Evolutionary conservation across 2,113 vertebrate species (phyloP), one percentile per base, ranked within the genome.

Genomic region (Monarcha castaneiventris): DNA sequence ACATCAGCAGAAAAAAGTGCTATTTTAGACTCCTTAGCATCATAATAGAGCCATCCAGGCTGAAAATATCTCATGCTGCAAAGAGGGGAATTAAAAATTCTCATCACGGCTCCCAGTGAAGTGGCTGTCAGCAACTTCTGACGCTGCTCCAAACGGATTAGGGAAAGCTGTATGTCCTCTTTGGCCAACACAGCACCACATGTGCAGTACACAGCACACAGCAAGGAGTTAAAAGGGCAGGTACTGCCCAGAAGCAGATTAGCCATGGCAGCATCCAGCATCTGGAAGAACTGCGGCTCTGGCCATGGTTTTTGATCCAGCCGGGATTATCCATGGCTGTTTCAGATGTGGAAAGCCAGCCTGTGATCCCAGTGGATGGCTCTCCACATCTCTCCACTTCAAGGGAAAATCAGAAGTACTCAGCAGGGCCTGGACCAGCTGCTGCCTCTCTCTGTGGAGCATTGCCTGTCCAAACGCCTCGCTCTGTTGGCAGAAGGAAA

Each of bases 351-450:
- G 71, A 52, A 74, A 91, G 56, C 13, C 75, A 46, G 83, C 0
- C 90, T 93, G 75, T 90, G 85, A 90, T 91, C 78, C 86, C 85
- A 63, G 82, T 2, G 82, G 89, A 94, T 62, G 91, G 62, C 84
- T 94, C 89, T 95, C 80, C 73, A 54, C 56, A 56, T 46, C 56
- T 11, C 69, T 79, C 41, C 84, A 71, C 89, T 88, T 94, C 87
- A 85, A 87, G 78, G 82, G 71, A 89, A 87, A 43, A 85, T 5
- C 10, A 6, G 49, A 79, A 76, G 84, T 74, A 26, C 46, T 48
- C 51, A 1, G 11, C 15, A 46, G 74, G 63, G n/a, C 63, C 52
- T 52, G 89, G 56, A 58, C 56, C 93, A 92, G 73, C 89, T 87
- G 78, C 62, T 77, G 62, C 33, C 58, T 35, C 62, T 54, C 55